Evolutionary conservation across 1,140 invertebrate genomes (phyloP).

Genomic region (Belonocnema kinseyi): DNA sequence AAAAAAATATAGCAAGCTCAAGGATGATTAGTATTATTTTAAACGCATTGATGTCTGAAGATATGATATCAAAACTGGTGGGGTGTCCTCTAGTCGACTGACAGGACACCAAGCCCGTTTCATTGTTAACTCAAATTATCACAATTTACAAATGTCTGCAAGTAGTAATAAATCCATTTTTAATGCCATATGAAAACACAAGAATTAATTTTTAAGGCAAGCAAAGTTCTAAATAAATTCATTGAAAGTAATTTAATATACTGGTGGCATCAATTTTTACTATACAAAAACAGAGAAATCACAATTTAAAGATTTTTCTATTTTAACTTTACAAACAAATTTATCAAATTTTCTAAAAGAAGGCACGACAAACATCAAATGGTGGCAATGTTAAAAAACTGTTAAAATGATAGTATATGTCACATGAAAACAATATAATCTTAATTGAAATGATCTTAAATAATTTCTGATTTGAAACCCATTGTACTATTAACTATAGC

Average conservation of each 20-base stretch:
- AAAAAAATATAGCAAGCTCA: conserved; percentile 36
- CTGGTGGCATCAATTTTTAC: not conserved
- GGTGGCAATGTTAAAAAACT: too few species aligned
- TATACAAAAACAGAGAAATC: conserved; percentile 20
- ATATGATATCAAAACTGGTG: conserved; percentile 54
- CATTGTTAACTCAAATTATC: conserved; percentile 66
- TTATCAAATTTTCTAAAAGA: too few species aligned
- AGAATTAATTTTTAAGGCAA: conserved; percentile 41
- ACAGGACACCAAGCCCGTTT: conserved; percentile 38
- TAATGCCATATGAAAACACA: conserved; percentile 29
- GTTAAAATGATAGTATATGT: too few species aligned
- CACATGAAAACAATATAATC: too few species aligned
- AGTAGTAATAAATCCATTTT: conserved; percentile 46
- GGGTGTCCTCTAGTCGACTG: conserved; percentile 61
- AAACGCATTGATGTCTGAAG: conserved; percentile 58
- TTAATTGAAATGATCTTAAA: not conserved
- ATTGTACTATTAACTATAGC: conserved; percentile 37
- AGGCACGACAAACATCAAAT: too few species aligned
- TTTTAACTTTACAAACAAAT: too few species aligned
- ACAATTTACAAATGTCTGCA: conserved; percentile 49
- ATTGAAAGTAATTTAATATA: not conserved
- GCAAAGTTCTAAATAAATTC: conserved; percentile 32
- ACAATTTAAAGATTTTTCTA: too few species aligned
- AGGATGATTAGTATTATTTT: conserved; percentile 53
- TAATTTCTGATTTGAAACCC: conserved; percentile 32